These are phyloP conservation scores for Corapipo altera DNA, from an alignment of 2,113 vertebrate species.

Conservation along the genomic window DNA sequence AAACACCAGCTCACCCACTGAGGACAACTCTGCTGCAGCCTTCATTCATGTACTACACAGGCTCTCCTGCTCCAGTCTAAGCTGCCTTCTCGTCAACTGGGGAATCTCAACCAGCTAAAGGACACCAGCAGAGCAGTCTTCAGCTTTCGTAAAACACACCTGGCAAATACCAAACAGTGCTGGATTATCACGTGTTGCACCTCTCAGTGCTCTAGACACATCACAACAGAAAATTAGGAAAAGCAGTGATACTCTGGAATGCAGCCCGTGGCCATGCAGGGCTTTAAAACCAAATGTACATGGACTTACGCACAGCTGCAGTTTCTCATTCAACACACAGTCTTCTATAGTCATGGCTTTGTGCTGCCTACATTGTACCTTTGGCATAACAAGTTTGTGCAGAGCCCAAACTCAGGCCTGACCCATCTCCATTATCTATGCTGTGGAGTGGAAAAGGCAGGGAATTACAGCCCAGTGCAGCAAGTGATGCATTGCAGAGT, in stretches of 20 bases:
- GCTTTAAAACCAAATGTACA: background rate
- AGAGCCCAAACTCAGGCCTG: background rate
- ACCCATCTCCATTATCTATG: background rate
- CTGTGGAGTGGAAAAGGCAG: background rate
- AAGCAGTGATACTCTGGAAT: fast-evolving
- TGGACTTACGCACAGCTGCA: background rate
- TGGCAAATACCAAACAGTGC: fast-evolving
- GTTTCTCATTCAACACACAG: background rate
- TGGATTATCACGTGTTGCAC: fast-evolving
- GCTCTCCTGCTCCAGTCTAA: background rate
- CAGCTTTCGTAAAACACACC: background rate
- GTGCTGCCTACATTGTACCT: background rate
- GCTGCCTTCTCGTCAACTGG: background rate
- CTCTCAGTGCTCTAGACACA: background rate
- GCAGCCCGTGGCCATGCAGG: fast-evolving
- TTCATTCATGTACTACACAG: background rate
- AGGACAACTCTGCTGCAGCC: background rate
- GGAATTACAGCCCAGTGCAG: background rate
- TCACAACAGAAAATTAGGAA: background rate
- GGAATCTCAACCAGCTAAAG: background rate
- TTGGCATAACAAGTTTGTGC: background rate
- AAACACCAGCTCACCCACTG: background rate
- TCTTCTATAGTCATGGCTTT: background rate
- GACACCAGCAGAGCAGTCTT: background rate
- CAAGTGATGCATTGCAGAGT: background rate